Evolutionary conservation across 2,888 invertebrate species (phyloP), one percentile per base, ranked within the genome.

Genomic region (Ryuthela nishihirai): DNA sequence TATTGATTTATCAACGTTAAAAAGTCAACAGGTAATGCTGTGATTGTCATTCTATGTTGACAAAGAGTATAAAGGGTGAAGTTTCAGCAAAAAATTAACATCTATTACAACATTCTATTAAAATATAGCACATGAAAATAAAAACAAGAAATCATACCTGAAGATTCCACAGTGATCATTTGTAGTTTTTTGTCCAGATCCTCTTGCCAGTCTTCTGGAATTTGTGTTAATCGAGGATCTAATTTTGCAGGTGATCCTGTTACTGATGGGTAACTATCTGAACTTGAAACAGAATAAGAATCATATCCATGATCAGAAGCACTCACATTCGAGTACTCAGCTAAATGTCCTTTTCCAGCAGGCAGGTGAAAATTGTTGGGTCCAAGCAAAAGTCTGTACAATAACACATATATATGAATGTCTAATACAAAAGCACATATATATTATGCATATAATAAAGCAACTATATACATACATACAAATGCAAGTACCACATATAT

Each of bases 281-380:
- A 65, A 59, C 65, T 66, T 2, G 90, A 91, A 34, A 92, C 74
- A 0, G 92, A 92, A 72, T 90, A 91, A 0, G 91, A 91, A 71
- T 92, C 92, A 71, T 92, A 92, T 17, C 92, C 92, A 2, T 88
- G 87, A 71, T 92, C 92, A 20, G 70, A 87, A 86, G 54, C 43
- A 40, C 53, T 59, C 4, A 53, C 35, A 26, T 47, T 47, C 7
- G 38, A 25, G 18, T 38, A 47, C n/a, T 53, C 53, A 7, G 52
- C 48, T 23, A 59, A 10, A 12, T 32, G 47, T 4, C 35, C 41
- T 32, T 59, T 59, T 29, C 29, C 29, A 29, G 29, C 29, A 9
- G 29, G 12, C n/a, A n/a, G n/a, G n/a, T n/a, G n/a, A n/a, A n/a
- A n/a, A 23, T 52, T 59, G 24, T 59, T 59, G n/a, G 53, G 21